A percentile compares a stretch with the other conserved stretches of the same genome.
These are phyloP conservation scores for Sarcophaga rosellei DNA, from an alignment of 2,888 invertebrate genomes.

Conservation along the genomic window DNA sequence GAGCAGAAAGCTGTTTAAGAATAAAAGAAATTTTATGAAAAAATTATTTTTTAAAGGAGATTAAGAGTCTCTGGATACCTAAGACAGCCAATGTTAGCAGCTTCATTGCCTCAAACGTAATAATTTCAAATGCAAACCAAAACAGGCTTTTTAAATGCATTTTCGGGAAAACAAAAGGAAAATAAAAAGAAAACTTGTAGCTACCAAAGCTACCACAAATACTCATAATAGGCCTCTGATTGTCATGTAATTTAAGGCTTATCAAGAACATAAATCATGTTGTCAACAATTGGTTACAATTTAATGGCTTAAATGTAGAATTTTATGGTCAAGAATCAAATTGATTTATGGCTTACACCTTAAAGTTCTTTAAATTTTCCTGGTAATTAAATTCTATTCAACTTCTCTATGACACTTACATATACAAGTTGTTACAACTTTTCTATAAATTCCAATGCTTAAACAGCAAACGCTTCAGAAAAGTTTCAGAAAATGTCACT, in stretches of 20 bases:
- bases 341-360: conserved; percentile 23
- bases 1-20: background rate
- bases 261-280: conserved; percentile 32
- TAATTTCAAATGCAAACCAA: background rate
- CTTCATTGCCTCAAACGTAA: conserved; percentile 32
- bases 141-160: conserved; percentile 8
- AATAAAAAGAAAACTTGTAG: background rate
- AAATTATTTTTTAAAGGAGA: background rate
- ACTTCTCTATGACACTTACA: background rate
- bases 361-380: background rate
- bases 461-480: background rate
- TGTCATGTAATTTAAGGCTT: background rate
- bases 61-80: conserved; percentile 3
- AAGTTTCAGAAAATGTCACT: conserved; percentile 33
- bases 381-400: background rate
- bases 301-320: conserved; percentile 17
- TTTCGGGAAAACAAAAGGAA: background rate
- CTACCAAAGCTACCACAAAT: background rate
- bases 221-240: background rate
- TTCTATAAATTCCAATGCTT: conserved; percentile 18
- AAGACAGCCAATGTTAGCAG: conserved; percentile 42
- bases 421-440: background rate
- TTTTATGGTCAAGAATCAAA: conserved; percentile 4
- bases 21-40: background rate
- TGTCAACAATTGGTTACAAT: background rate